Percentiles rank a stretch among this genome's conserved stretches.
Conservation (phyloP, 2,797 vertebrate genomes). For the Gorsachius magnificus region DNA sequence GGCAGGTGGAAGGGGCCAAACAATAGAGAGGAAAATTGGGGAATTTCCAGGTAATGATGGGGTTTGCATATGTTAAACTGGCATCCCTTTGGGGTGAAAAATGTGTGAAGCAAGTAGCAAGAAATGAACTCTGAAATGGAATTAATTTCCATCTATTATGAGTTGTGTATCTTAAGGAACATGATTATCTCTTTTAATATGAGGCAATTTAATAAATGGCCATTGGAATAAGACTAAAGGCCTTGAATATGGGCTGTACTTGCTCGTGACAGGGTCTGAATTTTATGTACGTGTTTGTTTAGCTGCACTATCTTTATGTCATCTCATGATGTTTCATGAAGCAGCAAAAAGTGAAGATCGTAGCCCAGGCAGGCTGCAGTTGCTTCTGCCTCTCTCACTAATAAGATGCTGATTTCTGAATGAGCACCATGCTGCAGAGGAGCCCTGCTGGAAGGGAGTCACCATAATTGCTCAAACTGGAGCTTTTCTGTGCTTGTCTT, state of each 20-base stretch:
- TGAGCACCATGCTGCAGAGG: neutral
- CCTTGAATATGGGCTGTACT: neutral
- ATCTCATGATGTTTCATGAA: neutral
- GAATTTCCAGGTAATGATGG: neutral
- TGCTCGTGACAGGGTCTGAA: neutral
- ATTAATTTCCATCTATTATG: neutral
- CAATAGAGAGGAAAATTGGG: neutral
- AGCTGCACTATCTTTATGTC: neutral
- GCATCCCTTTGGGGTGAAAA: neutral
- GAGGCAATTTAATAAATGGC: neutral
- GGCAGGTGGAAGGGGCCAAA: neutral
- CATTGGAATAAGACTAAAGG: neutral
- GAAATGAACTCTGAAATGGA: neutral
- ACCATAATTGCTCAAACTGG: neutral
- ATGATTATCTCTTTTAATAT: neutral
- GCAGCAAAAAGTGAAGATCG: neutral
- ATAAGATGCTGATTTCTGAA: neutral
- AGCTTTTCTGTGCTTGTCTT: neutral
- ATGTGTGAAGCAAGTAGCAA: neutral
- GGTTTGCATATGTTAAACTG: neutral
- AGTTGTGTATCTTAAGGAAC: neutral
- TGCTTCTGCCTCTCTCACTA: neutral
- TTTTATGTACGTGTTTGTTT: neutral
- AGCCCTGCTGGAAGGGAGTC: neutral
- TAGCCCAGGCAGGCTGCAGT: neutral